Evolutionary conservation across 2,113 vertebrate species (phyloP), one percentile per base, ranked within the genome.

Genomic region (Clinocottus analis): DNA sequence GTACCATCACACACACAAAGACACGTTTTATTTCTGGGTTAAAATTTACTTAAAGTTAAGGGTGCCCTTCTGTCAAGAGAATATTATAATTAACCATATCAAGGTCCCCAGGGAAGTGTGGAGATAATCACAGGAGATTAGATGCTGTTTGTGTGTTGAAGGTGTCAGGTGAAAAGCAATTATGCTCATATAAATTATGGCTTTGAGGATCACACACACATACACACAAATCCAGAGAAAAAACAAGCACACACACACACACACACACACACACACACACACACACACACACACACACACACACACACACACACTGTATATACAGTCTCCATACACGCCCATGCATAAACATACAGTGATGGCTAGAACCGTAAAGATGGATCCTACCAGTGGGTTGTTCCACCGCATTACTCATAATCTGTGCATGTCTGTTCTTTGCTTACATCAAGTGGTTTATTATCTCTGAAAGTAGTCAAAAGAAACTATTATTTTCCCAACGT

Each of bases 361-460:
- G 60, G 7, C 29, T 27, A 64, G 12, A 43, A 10, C 21, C 43
- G 60, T 41, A 17, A 71, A 37, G 23, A 41, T 35, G 8, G 43
- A 25, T 72, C 63, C 35, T 65, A 45, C 31, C 64, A 56, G 27
- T 55, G 45, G 35, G 55, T 25, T 31, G 16, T 43, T 45, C 58
- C 39, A 9, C 59, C 35, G 39, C 29, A 68, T 4, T 14, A 37
- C 6, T 66, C 41, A 87, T 89, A 83, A 93, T 87, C 80, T 90
- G 74, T 76, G 58, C 21, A 83, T 81, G 65, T 37, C 55, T 72
- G 79, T 79, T 86, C 73, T 53, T 85, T 63, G 49, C 71, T 75
- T 69, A 66, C 33, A 90, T 90, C 72, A 83, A 83, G 63, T 81
- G 69, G 37, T 83, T 82, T 76, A 69, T 85, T 77, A 80, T 75